Evolutionary conservation across 2,888 invertebrate species (phyloP).

Genomic region (Tetheella fluctuosa): DNA sequence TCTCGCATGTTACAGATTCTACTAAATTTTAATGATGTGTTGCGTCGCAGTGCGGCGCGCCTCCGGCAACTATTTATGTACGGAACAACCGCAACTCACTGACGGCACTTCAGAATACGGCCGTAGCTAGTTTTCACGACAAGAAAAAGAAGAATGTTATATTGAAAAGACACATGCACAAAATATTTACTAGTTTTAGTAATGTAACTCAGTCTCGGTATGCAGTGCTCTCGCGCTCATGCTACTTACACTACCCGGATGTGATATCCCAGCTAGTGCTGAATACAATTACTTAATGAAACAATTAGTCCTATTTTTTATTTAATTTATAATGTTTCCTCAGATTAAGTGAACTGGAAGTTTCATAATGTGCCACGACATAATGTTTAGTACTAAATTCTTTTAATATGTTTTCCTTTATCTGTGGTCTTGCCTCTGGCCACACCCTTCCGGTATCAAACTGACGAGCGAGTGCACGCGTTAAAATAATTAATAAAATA

Average conservation of each 20-base stretch:
- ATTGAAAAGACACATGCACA: neutral
- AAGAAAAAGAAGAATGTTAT: neutral
- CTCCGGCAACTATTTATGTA: conserved; percentile 35
- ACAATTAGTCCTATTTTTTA: too few relatives aligned
- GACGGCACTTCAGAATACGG: conserved; percentile 40
- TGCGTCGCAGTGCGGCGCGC: conserved; percentile 70
- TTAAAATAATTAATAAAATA: too few relatives aligned
- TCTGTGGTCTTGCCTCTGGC: too few relatives aligned
- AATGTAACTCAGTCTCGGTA: too few relatives aligned
- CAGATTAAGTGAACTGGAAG: too few relatives aligned
- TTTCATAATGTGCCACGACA: too few relatives aligned
- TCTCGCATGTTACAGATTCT: conserved; percentile 36
- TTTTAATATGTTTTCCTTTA: too few relatives aligned
- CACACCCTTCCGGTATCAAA: too few relatives aligned
- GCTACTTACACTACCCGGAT: neutral
- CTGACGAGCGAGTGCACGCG: too few relatives aligned
- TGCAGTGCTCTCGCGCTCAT: too few relatives aligned
- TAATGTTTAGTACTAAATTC: too few relatives aligned
- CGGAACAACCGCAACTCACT: conserved; percentile 35
- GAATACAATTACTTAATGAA: neutral
- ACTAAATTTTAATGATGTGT: conserved; percentile 71
- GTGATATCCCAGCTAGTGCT: neutral
- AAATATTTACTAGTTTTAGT: neutral
- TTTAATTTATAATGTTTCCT: too few relatives aligned
- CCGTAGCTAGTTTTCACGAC: conserved; percentile 24